phyloP scores from a whole-genome alignment of 1,140 invertebrate genomes.

The Diuraphis noxia region DNA sequence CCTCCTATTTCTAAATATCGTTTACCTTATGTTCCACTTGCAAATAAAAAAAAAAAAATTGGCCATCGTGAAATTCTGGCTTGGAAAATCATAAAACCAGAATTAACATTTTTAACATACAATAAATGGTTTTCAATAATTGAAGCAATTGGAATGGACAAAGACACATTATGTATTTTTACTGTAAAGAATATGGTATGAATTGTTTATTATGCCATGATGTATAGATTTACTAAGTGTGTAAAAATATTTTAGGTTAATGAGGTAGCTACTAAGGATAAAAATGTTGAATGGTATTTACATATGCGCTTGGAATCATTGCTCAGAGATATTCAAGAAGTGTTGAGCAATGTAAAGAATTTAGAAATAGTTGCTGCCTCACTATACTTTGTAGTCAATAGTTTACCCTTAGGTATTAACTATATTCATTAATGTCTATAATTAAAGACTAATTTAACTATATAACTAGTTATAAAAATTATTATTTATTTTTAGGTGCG shows the following conservation, averaged over 20 bases:
- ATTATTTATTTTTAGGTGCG: constrained; percentile 58
- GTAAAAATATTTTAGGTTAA: constrained; percentile 30
- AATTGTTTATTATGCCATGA: not conserved
- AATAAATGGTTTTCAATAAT: constrained; percentile 61
- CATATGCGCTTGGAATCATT: constrained; percentile 58
- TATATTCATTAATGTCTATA: constrained; percentile 58
- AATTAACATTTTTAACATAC: constrained; percentile 62
- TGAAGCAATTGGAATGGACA: constrained; percentile 59
- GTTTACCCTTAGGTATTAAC: constrained; percentile 61
- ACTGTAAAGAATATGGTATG: constrained; percentile 60
- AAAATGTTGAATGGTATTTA: constrained; percentile 55
- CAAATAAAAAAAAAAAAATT: constrained; percentile 50
- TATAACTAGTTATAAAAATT: not conserved
- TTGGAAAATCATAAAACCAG: constrained; percentile 57
- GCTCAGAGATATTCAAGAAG: constrained; percentile 60
- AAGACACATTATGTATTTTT: constrained; percentile 60
- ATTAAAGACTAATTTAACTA: not conserved
- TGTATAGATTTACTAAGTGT: not conserved
- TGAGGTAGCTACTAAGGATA: constrained; percentile 20
- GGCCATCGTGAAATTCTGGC: constrained; percentile 48
- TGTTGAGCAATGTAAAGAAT: constrained; percentile 60
- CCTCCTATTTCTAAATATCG: constrained; percentile 61
- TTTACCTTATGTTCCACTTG: constrained; percentile 58
- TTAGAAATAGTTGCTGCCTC: constrained; percentile 59
- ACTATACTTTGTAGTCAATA: constrained; percentile 61